phyloP scores from a whole-genome alignment of 2,797 vertebrate species.

The Amblyopsis hoosieri region DNA sequence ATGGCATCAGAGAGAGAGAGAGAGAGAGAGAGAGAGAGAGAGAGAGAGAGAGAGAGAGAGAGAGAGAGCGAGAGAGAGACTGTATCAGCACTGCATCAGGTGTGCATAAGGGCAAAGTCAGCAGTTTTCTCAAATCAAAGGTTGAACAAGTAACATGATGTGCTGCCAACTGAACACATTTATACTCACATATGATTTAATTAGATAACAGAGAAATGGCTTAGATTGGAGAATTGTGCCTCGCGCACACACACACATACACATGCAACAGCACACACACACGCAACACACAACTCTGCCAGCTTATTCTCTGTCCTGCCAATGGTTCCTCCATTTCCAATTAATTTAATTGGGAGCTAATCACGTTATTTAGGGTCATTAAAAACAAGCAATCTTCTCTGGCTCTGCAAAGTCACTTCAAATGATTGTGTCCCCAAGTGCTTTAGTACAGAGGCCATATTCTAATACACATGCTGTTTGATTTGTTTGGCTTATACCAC shows the following conservation, averaged over 20 bases:
- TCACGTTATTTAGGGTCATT: slow-evolving; percentile 72
- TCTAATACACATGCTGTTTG: too few relatives aligned
- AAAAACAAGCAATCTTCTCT: slow-evolving; percentile 45
- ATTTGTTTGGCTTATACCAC: too few relatives aligned
- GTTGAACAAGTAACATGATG: slow-evolving; percentile 26
- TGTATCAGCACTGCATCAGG: too few relatives aligned
- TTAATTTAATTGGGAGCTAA: slow-evolving; percentile 66
- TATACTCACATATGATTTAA: slow-evolving; percentile 61
- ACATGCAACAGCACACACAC: slow-evolving; percentile 13
- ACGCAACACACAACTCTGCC: neutral
- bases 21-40: too few relatives aligned
- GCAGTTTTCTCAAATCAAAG: slow-evolving; percentile 45
- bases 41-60: too few relatives aligned
- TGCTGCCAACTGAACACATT: slow-evolving; percentile 12
- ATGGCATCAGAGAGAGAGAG: too few relatives aligned
- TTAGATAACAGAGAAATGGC: slow-evolving; percentile 69
- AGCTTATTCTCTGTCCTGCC: slow-evolving; percentile 36
- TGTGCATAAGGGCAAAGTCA: slow-evolving; percentile 31
- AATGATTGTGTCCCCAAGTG: slow-evolving; percentile 23
- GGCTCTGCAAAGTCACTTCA: slow-evolving; percentile 41
- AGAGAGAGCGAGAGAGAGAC: too few relatives aligned
- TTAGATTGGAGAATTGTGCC: slow-evolving; percentile 67
- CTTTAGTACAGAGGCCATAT: slow-evolving; percentile 16
- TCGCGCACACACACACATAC: slow-evolving; percentile 18
- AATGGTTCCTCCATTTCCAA: slow-evolving; percentile 58